These are phyloP conservation scores for Columba janthina DNA, from an alignment of 2,113 vertebrate species.

Conservation along the genomic window DNA sequence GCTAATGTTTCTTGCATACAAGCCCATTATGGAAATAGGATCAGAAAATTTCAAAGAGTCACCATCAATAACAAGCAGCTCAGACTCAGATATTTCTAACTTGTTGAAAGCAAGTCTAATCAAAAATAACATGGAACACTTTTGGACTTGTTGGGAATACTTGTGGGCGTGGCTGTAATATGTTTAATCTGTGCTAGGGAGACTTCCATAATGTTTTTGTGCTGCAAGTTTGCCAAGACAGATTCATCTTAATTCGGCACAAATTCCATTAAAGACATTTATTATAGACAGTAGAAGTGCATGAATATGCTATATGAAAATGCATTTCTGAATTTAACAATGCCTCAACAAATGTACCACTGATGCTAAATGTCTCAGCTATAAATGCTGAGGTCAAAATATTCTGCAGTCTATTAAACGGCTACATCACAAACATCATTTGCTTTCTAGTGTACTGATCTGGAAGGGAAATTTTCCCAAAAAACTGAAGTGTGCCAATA, in stretches of 20 bases:
- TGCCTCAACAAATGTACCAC: not conserved
- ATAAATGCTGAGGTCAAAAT: not conserved
- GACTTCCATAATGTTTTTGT: not conserved
- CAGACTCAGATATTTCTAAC: not conserved
- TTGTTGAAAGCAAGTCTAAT: conserved; percentile 42
- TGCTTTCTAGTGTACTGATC: not conserved
- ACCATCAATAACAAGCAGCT: not conserved
- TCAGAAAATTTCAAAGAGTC: not conserved
- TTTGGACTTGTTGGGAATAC: conserved; percentile 46
- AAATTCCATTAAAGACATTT: not conserved
- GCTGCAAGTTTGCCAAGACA: not conserved
- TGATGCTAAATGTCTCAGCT: not conserved
- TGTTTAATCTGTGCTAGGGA: not conserved
- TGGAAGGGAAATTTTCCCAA: not conserved
- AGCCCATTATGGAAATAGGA: not conserved
- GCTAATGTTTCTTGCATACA: not conserved
- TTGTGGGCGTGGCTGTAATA: conserved; percentile 35
- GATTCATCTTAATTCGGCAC: not conserved
- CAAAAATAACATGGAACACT: conserved; percentile 42
- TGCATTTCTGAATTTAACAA: not conserved
- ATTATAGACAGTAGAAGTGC: not conserved
- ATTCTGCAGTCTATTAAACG: not conserved
- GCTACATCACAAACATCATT: not conserved
- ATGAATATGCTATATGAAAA: not conserved
- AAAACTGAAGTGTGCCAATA: not conserved